A percentile compares a stretch with the other conserved stretches of the same genome.
These are phyloP conservation scores for Nymphicus hollandicus DNA, from an alignment of 2,113 vertebrate species.

Conservation along the genomic window DNA sequence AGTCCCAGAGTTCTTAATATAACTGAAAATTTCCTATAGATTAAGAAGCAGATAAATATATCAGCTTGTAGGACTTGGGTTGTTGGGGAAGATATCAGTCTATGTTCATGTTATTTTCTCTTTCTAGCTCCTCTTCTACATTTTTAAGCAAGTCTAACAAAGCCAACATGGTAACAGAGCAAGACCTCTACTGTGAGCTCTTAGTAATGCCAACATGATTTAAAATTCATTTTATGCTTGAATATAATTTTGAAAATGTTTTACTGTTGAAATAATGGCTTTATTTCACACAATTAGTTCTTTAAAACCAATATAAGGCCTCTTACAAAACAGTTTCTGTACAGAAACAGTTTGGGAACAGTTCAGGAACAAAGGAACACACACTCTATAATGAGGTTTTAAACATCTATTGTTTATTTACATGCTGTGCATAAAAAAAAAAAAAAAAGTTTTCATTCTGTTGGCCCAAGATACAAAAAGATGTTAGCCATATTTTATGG, in stretches of 20 bases:
- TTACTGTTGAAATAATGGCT: neutral
- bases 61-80: neutral
- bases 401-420: neutral
- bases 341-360: neutral
- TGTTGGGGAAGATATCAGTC: neutral
- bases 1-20: neutral
- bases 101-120: neutral
- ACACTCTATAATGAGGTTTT: neutral
- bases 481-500: neutral
- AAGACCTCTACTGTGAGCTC: neutral
- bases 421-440: neutral
- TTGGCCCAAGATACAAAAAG: neutral
- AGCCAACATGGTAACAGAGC: neutral
- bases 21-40: neutral
- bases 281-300: neutral
- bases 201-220: neutral
- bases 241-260: neutral
- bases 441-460: neutral
- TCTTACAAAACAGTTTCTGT: neutral
- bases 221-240: slow-evolving; percentile 4
- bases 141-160: neutral
- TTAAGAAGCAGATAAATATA: neutral
- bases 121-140: neutral
- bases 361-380: neutral
- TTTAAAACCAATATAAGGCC: neutral